phyloP scores from a whole-genome alignment of 2,888 invertebrate species.

The Selenia dentaria region DNA sequence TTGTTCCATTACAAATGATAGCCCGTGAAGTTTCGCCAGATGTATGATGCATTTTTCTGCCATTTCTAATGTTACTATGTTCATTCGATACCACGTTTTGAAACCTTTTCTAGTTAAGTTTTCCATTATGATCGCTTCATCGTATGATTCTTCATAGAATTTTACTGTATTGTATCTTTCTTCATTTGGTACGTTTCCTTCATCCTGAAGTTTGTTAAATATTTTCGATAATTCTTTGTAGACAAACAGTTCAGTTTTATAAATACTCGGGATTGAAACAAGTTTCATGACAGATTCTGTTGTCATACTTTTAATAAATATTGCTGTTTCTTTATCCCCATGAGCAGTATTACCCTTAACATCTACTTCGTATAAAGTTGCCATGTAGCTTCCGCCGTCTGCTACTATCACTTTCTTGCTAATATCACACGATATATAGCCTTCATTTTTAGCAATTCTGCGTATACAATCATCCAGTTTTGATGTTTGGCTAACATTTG shows the following conservation, averaged over 20 bases:
- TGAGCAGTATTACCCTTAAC: conserved; percentile 48
- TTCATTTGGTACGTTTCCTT: conserved; percentile 43
- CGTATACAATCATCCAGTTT: conserved; percentile 34
- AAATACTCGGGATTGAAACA: conserved; percentile 38
- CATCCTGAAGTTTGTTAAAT: conserved; percentile 49
- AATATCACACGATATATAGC: conserved; percentile 39
- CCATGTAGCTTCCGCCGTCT: conserved; percentile 56
- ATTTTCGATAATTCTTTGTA: conserved; percentile 52
- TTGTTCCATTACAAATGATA: conserved; percentile 51
- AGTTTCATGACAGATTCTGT: conserved; percentile 32
- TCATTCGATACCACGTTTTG: conserved; percentile 44
- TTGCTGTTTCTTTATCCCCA: conserved; percentile 46
- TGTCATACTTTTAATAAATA: conserved; percentile 53
- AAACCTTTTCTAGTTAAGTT: conserved; percentile 54
- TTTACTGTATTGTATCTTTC: conserved; percentile 50
- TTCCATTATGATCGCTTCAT: conserved; percentile 52
- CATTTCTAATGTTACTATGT: conserved; percentile 49
- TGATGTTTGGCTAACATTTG: neutral
- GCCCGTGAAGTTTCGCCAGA: conserved; percentile 59
- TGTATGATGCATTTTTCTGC: conserved; percentile 50
- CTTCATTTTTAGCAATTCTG: conserved; percentile 35
- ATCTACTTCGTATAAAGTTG: conserved; percentile 46
- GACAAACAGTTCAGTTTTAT: conserved; percentile 43
- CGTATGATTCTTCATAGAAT: conserved; percentile 44
- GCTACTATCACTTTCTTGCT: conserved; percentile 36